Percentiles rank a stretch among this genome's conserved stretches.
Evolutionary conservation across 2,113 vertebrate genomes (phyloP).

Genomic region (Onychostoma macrolepis): DNA sequence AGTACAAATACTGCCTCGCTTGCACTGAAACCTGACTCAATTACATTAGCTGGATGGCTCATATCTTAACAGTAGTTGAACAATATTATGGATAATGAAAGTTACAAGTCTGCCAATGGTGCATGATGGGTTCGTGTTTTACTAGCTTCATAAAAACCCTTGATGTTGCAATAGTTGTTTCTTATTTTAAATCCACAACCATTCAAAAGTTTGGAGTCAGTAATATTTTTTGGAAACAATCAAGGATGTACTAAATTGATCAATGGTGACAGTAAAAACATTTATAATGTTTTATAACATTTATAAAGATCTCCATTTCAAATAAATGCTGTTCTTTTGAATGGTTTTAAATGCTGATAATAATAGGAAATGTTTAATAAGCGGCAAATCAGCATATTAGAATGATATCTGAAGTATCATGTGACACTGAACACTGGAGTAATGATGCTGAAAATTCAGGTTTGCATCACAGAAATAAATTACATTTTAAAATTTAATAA

Average conservation of each 20-base stretch:
- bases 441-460: too few relatives aligned
- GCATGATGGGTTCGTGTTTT: not conserved
- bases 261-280: not conserved
- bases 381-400: too few relatives aligned
- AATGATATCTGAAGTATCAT: too few relatives aligned
- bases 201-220: too few relatives aligned
- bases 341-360: too few relatives aligned
- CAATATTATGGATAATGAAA: slow-evolving; percentile 3
- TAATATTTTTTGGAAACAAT: too few relatives aligned
- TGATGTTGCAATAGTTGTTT: not conserved
- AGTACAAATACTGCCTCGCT: not conserved
- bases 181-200: too few relatives aligned
- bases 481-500: too few relatives aligned
- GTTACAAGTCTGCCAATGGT: not conserved
- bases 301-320: not conserved
- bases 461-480: too few relatives aligned
- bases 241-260: not conserved
- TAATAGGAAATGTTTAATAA: too few relatives aligned
- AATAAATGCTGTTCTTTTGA: not conserved
- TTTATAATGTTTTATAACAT: not conserved
- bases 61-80: not conserved
- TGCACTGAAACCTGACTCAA: slow-evolving; percentile 6
- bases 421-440: too few relatives aligned
- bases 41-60: not conserved
- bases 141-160: not conserved